These are phyloP conservation scores for Lucilia sericata DNA, from an alignment of 1,140 invertebrate species.

Conservation along the genomic window DNA sequence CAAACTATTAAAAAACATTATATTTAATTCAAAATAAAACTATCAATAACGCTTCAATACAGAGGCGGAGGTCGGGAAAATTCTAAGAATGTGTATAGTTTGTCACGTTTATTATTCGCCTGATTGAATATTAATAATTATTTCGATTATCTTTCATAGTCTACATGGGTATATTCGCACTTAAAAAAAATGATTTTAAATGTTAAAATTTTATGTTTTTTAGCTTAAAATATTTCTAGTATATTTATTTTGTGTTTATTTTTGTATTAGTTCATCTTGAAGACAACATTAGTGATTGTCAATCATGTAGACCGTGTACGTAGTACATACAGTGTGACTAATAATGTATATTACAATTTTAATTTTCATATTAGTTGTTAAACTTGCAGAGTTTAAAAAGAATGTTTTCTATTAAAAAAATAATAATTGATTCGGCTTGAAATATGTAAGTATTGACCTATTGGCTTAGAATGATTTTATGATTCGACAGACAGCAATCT, in stretches of 20 bases:
- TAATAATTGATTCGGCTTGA: no score
- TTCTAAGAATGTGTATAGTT: not conserved
- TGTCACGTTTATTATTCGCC: not conserved
- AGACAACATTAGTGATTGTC: constrained; percentile 2
- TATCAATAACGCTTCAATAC: not conserved
- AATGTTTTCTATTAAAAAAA: no score
- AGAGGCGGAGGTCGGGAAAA: not conserved
- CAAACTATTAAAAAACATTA: no score
- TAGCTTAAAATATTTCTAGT: not conserved
- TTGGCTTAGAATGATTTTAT: no score
- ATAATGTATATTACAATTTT: not conserved
- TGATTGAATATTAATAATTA: not conserved
- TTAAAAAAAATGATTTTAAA: not conserved
- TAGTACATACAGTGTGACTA: not conserved
- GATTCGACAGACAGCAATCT: no score
- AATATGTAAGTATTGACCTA: no score
- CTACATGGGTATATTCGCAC: not conserved
- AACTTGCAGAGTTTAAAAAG: no score
- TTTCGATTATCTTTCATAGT: not conserved
- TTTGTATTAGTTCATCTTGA: not conserved
- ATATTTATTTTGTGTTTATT: no score
- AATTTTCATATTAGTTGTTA: not conserved
- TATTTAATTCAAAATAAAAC: not conserved
- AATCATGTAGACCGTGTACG: not conserved
- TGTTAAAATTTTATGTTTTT: not conserved